These are phyloP conservation scores for Falco naumanni DNA, from an alignment of 2,797 vertebrate genomes.

Conservation along the genomic window DNA sequence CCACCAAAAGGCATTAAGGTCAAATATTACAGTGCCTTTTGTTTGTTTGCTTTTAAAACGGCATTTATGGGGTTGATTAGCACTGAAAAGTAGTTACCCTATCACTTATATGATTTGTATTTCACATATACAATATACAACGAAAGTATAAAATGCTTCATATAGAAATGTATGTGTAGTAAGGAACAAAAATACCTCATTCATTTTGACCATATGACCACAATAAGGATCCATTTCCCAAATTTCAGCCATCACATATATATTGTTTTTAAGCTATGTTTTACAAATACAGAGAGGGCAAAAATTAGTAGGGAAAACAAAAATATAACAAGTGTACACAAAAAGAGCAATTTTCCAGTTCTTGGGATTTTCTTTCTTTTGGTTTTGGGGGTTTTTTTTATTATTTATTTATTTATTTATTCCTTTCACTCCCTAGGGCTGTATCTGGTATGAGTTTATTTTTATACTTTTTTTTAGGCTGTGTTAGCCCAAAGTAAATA, in stretches of 20 bases:
- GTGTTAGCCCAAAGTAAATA: background rate
- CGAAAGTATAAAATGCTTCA: background rate
- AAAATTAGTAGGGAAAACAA: background rate
- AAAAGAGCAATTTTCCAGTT: background rate
- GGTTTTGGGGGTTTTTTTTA: background rate
- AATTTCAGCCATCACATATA: background rate
- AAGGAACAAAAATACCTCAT: constrained; percentile 8
- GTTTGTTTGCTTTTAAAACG: constrained; percentile 16
- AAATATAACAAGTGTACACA: background rate
- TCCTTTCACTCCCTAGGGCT: accelerated
- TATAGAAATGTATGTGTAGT: background rate
- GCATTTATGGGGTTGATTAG: background rate
- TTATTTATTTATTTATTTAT: too few species aligned
- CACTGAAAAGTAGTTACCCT: background rate
- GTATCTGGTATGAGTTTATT: background rate
- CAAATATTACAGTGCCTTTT: background rate
- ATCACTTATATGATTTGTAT: background rate
- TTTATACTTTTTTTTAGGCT: accelerated
- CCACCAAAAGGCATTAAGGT: background rate
- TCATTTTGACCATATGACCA: background rate
- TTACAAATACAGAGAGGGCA: background rate
- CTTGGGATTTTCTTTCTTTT: background rate
- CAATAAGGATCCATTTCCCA: constrained; percentile 27
- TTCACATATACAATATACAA: background rate
- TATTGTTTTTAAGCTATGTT: background rate